Percentiles rank a stretch among this genome's conserved stretches.
These are phyloP conservation scores for honey bee (Apis mellifera) DNA, from an alignment of 1,140 invertebrate genomes.

Conservation along the genomic window Amel_HAv3.1 CM009942.2:8141001-8141500, in stretches of 20 bases:
- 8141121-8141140: constrained; percentile 80
- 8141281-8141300: constrained; percentile 86
- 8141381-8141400: constrained; percentile 92
- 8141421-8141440: constrained; percentile 91
- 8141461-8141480: constrained; percentile 82
- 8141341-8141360: constrained; percentile 97
- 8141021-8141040: neutral
- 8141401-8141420: constrained; percentile 96
- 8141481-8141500: constrained; percentile 95
- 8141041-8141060: neutral
- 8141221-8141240: constrained; percentile 79
- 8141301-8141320: constrained; percentile 84
- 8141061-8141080: neutral
- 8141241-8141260: constrained; percentile 83
- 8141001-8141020: constrained; percentile 69
- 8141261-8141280: constrained; percentile 85
- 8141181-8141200: constrained; percentile 88
- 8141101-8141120: constrained; percentile 70
- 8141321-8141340: constrained; percentile 86
- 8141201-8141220: constrained; percentile 80
- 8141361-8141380: constrained; percentile 93
- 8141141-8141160: constrained; percentile 85
- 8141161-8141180: constrained; percentile 93
- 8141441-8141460: constrained; percentile 84
- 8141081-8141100: constrained; percentile 62